phyloP scores from a whole-genome alignment of 2,888 invertebrate genomes.

The Orgyia antiqua region DNA sequence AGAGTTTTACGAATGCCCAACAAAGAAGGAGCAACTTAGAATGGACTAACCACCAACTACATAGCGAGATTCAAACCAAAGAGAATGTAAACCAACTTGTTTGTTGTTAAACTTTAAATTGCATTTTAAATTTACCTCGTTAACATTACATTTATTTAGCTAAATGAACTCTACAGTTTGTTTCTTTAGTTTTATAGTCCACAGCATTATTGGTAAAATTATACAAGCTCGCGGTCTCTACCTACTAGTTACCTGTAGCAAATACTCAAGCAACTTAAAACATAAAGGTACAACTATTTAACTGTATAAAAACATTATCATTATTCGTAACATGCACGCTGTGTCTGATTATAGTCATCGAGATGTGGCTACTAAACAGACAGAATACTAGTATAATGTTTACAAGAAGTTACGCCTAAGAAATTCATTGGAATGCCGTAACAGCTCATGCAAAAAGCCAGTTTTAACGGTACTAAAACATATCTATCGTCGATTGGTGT shows the following conservation, averaged over 20 bases:
- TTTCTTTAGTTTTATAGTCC: too few species aligned
- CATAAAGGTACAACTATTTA: slow-evolving; percentile 10
- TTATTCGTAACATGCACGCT: slow-evolving; percentile 17
- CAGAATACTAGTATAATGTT: slow-evolving; percentile 31
- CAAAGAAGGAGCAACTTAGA: slow-evolving; percentile 50
- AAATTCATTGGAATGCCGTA: slow-evolving; percentile 42
- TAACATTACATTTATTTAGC: too few species aligned
- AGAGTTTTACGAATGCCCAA: slow-evolving; percentile 42
- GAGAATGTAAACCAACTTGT: slow-evolving; percentile 65
- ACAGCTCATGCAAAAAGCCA: slow-evolving; percentile 47
- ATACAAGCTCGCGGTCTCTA: too few species aligned
- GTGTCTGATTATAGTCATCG: slow-evolving; percentile 21
- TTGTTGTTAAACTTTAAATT: slow-evolving; percentile 69
- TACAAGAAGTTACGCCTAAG: slow-evolving; percentile 33
- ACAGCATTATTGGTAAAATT: too few species aligned
- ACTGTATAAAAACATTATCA: slow-evolving; percentile 11
- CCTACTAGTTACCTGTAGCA: too few species aligned
- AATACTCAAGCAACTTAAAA: too few species aligned
- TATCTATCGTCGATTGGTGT: slow-evolving; percentile 53
- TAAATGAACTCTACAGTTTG: too few species aligned
- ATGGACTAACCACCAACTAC: slow-evolving; percentile 54
- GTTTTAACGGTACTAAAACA: slow-evolving; percentile 68
- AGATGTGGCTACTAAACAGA: slow-evolving; percentile 16
- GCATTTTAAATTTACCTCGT: slow-evolving; percentile 70
- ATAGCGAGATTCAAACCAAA: slow-evolving; percentile 55